Evolutionary conservation across 2,113 vertebrate genomes (phyloP).

Genomic region (Pimephales promelas): DNA sequence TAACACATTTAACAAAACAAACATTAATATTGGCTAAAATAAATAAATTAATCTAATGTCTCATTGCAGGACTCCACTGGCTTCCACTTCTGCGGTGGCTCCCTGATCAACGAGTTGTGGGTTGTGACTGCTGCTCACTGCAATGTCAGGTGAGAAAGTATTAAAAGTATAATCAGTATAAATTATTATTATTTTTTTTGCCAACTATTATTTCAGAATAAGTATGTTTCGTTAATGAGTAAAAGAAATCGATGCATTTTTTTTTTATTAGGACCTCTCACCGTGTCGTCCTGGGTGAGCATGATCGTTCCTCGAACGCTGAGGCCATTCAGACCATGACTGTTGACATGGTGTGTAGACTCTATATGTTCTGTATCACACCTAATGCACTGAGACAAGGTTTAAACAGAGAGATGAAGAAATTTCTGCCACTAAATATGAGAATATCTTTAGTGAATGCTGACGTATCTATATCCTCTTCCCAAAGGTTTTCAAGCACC

Average conservation of each 20-base stretch:
- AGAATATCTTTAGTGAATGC: background rate
- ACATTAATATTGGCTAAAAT: background rate
- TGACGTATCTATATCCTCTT: background rate
- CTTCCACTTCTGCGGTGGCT: conserved; percentile 85
- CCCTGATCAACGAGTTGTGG: conserved; percentile 81
- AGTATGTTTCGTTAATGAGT: background rate
- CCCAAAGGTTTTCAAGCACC: conserved; percentile 79
- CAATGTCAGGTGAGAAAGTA: conserved; percentile 67
- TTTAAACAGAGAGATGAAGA: background rate
- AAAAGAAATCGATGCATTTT: background rate
- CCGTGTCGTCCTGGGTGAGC: conserved; percentile 81
- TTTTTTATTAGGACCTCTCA: conserved; percentile 73
- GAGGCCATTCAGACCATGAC: conserved; percentile 75
- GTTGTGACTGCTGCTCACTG: conserved; percentile 86
- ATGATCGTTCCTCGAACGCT: conserved; percentile 71
- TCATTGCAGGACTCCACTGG: conserved; percentile 74
- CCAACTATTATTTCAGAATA: background rate
- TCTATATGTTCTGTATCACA: background rate
- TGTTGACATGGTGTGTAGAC: conserved; percentile 71
- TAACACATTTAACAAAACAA: background rate
- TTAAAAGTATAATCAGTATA: background rate
- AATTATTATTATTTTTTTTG: background rate
- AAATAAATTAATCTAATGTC: background rate
- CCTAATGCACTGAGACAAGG: background rate
- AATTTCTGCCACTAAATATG: background rate